A percentile compares a stretch with the other conserved stretches of the same genome.
Evolutionary conservation across 2,797 vertebrate genomes (phyloP).

Genomic region (Squalus acanthias): DNA sequence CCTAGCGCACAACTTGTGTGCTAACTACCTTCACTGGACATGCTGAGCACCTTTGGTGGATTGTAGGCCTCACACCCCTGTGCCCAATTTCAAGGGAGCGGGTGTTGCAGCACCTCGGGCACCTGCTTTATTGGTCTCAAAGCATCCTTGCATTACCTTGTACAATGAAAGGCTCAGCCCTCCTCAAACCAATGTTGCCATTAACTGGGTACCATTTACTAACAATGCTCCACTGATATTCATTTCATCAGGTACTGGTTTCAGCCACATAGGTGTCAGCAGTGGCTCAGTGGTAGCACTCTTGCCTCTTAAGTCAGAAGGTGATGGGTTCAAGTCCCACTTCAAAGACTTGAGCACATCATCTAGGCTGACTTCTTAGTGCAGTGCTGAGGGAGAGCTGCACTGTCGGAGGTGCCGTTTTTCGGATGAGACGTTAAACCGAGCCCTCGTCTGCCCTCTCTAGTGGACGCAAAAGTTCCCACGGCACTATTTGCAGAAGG

Average conservation of each 20-base stretch:
- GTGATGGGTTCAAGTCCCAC: neutral
- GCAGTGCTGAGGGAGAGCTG: neutral
- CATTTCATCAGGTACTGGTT: neutral
- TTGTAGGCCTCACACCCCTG: neutral
- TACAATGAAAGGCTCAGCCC: neutral
- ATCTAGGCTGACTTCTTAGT: neutral
- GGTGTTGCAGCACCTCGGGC: neutral
- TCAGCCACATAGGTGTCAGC: neutral
- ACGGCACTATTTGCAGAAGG: neutral
- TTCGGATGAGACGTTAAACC: too few species aligned
- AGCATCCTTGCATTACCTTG: neutral
- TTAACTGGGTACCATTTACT: neutral
- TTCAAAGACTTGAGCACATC: neutral
- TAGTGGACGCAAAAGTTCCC: neutral
- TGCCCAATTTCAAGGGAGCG: too few species aligned
- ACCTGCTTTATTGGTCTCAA: neutral
- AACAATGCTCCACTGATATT: neutral
- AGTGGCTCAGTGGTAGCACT: neutral
- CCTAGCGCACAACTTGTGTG: neutral
- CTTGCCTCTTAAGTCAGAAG: neutral
- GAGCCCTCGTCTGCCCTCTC: neutral
- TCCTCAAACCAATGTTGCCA: neutral
- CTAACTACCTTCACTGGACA: neutral
- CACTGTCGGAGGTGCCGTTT: neutral
- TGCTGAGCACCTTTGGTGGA: neutral